Conservation (phyloP, 2,797 vertebrate species). For the Pangasius sanitwongsei region DNA sequence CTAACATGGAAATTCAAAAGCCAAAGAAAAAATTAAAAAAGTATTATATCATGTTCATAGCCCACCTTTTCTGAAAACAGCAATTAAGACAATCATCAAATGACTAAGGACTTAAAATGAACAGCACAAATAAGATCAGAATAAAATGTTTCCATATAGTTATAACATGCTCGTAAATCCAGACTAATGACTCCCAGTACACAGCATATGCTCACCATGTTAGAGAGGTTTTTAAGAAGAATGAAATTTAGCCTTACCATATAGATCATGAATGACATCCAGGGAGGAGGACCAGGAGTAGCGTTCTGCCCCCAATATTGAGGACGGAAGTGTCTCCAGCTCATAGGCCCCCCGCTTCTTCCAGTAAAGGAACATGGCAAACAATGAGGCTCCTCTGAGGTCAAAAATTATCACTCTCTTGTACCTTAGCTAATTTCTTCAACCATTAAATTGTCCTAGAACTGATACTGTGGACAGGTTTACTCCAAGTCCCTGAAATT, state of each 20-base stretch:
- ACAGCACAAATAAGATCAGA: background rate
- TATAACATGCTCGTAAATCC: background rate
- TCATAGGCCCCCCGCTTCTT: conserved; percentile 89
- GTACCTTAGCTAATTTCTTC: background rate
- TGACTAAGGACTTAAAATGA: background rate
- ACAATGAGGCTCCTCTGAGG: background rate
- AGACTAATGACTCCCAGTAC: background rate
- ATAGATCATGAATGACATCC: conserved; percentile 82
- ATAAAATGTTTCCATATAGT: background rate
- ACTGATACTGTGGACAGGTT: background rate
- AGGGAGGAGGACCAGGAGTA: conserved; percentile 89
- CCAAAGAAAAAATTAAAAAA: background rate
- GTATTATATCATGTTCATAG: background rate
- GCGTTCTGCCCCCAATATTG: conserved; percentile 76
- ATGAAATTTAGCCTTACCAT: conserved; percentile 77
- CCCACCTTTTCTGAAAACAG: background rate
- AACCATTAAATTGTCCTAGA: background rate
- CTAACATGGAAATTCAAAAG: background rate
- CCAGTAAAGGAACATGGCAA: conserved; percentile 91
- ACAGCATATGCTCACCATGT: conserved; percentile 1
- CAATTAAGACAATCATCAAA: background rate
- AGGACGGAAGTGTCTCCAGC: conserved; percentile 80
- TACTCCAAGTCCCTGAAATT: background rate
- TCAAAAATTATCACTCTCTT: background rate
- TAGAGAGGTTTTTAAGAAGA: conserved; percentile 42